A percentile compares a stretch with the other conserved stretches of the same genome.
Evolutionary conservation across 2,113 vertebrate genomes (phyloP).

Genomic region (Lathamus discolor): DNA sequence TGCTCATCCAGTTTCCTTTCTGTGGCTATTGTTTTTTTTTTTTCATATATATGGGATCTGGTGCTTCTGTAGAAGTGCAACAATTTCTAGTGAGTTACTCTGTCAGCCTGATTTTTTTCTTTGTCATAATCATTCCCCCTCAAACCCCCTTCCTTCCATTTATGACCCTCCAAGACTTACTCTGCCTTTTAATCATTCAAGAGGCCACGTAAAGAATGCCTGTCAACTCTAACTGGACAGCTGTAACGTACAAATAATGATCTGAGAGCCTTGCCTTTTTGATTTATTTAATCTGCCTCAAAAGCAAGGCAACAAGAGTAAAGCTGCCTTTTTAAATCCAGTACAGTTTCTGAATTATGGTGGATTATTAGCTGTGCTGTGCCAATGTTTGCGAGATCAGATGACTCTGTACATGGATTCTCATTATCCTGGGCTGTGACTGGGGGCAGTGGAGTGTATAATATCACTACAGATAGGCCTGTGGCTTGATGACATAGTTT

Average conservation of each 20-base stretch:
- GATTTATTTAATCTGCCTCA: constrained; percentile 82
- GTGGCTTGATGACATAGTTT: constrained; percentile 66
- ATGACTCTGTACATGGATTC: constrained; percentile 61
- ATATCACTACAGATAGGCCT: constrained; percentile 53
- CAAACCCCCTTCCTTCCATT: not conserved
- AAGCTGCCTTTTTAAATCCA: constrained; percentile 72
- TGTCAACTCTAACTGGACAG: constrained; percentile 83
- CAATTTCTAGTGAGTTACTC: constrained; percentile 13
- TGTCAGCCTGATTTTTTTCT: not conserved
- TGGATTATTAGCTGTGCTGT: constrained; percentile 67
- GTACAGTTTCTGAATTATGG: constrained; percentile 61
- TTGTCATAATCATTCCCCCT: not conserved
- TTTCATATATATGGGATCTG: not conserved
- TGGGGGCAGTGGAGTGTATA: constrained; percentile 65
- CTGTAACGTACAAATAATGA: constrained; percentile 83
- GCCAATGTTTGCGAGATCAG: constrained; percentile 55
- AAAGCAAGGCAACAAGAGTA: constrained; percentile 78
- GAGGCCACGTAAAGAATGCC: constrained; percentile 61
- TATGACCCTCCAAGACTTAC: constrained; percentile 12
- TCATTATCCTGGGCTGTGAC: constrained; percentile 52
- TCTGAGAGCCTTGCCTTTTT: constrained; percentile 69
- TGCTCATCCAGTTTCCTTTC: not conserved
- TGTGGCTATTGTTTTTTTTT: not conserved
- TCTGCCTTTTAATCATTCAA: constrained; percentile 64
- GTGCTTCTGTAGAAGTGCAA: not conserved